phyloP scores from a whole-genome alignment of 2,888 invertebrate species.

The Cephus nigrinus region DNA sequence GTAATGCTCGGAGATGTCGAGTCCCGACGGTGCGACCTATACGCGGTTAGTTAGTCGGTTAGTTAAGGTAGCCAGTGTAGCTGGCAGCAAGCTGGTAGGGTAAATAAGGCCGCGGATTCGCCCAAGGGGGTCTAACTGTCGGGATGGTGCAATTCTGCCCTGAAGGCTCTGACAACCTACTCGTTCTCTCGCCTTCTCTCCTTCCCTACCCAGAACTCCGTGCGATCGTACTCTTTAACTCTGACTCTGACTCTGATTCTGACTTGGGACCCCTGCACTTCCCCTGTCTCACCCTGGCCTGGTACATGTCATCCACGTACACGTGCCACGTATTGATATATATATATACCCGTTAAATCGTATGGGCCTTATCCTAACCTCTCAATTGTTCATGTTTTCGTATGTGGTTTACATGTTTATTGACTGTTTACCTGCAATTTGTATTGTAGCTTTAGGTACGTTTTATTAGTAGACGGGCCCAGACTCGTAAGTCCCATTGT shows the following conservation, averaged over 20 bases:
- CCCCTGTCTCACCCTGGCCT: not conserved
- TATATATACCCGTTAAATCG: not conserved
- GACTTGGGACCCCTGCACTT: not conserved
- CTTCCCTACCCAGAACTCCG: not conserved
- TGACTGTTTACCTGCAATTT: not conserved
- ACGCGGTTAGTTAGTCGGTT: constrained; percentile 27
- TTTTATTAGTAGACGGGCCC: not conserved
- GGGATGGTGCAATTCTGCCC: constrained; percentile 62
- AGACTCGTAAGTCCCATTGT: not conserved
- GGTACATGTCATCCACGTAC: not conserved
- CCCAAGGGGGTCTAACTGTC: constrained; percentile 65
- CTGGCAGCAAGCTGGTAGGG: constrained; percentile 48
- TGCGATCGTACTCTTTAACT: constrained; percentile 28
- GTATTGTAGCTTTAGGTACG: not conserved
- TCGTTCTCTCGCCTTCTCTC: constrained; percentile 25
- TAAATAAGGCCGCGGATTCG: constrained; percentile 65
- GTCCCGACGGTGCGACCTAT: constrained; percentile 22
- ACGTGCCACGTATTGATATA: not conserved
- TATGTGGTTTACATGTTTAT: not conserved
- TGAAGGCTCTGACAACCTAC: constrained; percentile 60
- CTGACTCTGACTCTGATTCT: constrained; percentile 17
- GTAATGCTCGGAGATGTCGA: constrained; percentile 11
- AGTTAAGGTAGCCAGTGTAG: constrained; percentile 26
- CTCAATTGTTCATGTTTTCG: not conserved
- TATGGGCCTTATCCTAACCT: not conserved